These are phyloP conservation scores for Orchesella cincta DNA, from an alignment of 1,140 invertebrate species.

Conservation along the genomic window DNA sequence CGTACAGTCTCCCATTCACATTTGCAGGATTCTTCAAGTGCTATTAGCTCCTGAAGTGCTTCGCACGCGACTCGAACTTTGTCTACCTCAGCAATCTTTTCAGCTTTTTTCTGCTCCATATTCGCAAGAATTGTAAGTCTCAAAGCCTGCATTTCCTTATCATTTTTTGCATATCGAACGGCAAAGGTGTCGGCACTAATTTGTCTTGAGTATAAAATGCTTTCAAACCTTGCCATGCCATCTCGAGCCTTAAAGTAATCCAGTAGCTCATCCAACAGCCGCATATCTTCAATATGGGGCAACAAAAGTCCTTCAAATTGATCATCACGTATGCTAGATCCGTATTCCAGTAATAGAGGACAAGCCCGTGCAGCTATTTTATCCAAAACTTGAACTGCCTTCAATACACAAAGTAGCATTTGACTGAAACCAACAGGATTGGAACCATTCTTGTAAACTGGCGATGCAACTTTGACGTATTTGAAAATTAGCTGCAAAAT, in stretches of 20 bases:
- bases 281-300: constrained; percentile 22
- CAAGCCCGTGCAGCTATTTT: background rate
- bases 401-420: constrained; percentile 22
- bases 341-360: constrained; percentile 25
- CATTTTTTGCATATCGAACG: background rate
- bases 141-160: background rate
- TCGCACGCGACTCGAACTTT: background rate
- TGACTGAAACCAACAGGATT: constrained; percentile 30
- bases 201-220: background rate
- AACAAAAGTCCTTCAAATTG: constrained; percentile 22
- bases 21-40: background rate
- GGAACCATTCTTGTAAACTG: background rate
- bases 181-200: background rate
- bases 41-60: background rate
- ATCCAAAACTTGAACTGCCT: constrained; percentile 31
- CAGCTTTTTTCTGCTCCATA: background rate
- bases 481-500: background rate
- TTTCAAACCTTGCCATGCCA: background rate
- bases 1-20: background rate
- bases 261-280: background rate
- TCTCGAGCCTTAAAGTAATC: background rate
- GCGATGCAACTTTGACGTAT: background rate
- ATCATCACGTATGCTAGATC: constrained; percentile 9
- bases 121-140: background rate
- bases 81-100: background rate